Evolutionary conservation across 1,140 invertebrate species (phyloP), one percentile per base, ranked within the genome.

Genomic region (Monomorium pharaonis): DNA sequence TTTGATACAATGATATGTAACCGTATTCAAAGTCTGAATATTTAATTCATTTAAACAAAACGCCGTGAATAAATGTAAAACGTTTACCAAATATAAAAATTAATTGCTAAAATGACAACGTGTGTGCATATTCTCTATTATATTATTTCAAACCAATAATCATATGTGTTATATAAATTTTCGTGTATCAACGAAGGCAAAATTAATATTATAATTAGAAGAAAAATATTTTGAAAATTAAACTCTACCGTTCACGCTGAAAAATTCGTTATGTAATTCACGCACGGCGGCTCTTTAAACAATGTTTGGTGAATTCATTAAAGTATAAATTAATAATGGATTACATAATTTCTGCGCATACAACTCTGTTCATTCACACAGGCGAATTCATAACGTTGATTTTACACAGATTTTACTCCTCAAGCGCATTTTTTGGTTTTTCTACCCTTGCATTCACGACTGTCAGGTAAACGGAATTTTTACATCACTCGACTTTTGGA

Each of bases 391-490:
- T 60, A 76, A 42, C 16, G 74, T 24, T 27, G 54, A 51, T 76
- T 62, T 42, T 76, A 42, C 33, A 24, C 62, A 18, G 14, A 42
- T 75, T 75, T n/a, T 24, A 56, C 3, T 30, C 7, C n/a, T n/a
- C 14, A 49, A 9, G 58, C 24, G n/a, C 7, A 47, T 7, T 44
- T 77, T 70, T 70, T 49, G 24, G 30, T 37, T 78, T 78, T 0
- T 10, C 75, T n/a, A 18, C 16, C 4, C 16, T 24, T 16, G 27
- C n/a, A 21, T 49, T 33, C 58, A 27, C 30, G 9, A 37, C 30
- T 78, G 76, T 67, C 60, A 49, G 67, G 62, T 78, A 54, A 78
- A 67, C 60, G 60, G 14, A 49, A 63, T 67, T 78, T 78, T 78
- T 33, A 65, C 76, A 67, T 78, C 60, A n/a, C 44, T n/a, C 49